Evolutionary conservation across 2,113 vertebrate species (phyloP).

Genomic region (Coptodon rendalli): DNA sequence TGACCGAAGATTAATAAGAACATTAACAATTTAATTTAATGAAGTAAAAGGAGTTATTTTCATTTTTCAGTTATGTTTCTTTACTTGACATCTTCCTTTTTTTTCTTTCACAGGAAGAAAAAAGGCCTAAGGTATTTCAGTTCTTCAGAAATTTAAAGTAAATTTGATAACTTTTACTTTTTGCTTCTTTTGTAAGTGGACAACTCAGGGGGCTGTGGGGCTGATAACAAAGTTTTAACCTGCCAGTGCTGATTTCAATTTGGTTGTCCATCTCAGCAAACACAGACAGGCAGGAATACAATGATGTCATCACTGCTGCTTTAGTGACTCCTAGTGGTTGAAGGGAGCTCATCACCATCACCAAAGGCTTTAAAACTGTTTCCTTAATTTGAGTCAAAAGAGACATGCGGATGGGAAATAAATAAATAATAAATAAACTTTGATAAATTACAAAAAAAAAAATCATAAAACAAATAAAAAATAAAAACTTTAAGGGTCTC

Average conservation of each 20-base stretch:
- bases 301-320: rapidly evolving
- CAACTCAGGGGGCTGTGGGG: not conserved
- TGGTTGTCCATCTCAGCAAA: not conserved
- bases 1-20: not conserved
- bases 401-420: not conserved
- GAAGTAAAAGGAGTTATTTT: rapidly evolving
- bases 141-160: not conserved
- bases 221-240: not conserved
- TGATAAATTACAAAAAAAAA: not conserved
- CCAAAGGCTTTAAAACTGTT: not conserved
- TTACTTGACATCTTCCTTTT: not conserved
- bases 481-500: not conserved
- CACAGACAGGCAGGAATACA: not conserved
- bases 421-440: not conserved
- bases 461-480: not conserved
- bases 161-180: not conserved
- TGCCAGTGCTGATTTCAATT: not conserved
- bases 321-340: not conserved
- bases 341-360: not conserved
- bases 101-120: slow-evolving; percentile 40
- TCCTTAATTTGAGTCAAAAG: not conserved
- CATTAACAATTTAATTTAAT: rapidly evolving
- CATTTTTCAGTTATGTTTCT: not conserved
- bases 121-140: slow-evolving; percentile 3
- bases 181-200: not conserved